A percentile compares a stretch with the other conserved stretches of the same genome.
phyloP scores from a whole-genome alignment of 2,888 invertebrate genomes.

The Nemapogon koenigi region DNA sequence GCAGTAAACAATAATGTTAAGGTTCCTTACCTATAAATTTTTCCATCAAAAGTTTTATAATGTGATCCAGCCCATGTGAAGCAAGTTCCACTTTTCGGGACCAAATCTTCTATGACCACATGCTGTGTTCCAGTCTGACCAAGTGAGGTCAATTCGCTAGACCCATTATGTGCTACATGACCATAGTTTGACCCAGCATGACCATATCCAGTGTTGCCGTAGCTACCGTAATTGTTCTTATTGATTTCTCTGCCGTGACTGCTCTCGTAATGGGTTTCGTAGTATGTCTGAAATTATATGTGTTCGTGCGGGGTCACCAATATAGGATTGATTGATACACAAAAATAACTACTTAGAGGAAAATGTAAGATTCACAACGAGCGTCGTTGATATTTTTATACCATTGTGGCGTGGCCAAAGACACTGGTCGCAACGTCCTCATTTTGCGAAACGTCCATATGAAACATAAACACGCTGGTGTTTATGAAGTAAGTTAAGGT shows the following conservation, averaged over 20 bases:
- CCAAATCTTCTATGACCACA: constrained; percentile 26
- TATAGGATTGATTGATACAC: no score
- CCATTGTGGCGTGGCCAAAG: no score
- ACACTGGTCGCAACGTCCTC: no score
- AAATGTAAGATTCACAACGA: no score
- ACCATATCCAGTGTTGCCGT: constrained; percentile 1
- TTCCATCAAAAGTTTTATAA: constrained; percentile 86
- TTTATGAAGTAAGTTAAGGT: no score
- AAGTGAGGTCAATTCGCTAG: not conserved
- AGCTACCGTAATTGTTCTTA: constrained; percentile 1
- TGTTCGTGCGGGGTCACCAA: no score
- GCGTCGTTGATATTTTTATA: no score
- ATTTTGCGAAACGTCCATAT: no score
- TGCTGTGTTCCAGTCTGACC: not conserved
- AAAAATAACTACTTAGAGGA: no score
- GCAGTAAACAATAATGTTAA: no score
- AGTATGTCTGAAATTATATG: not conserved
- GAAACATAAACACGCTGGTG: no score
- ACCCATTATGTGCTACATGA: not conserved
- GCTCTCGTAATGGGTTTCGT: constrained; percentile 5
- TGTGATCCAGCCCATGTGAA: constrained; percentile 83
- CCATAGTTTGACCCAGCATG: not conserved
- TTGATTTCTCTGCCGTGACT: not conserved
- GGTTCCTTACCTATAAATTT: constrained; percentile 73
- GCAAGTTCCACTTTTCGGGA: constrained; percentile 73